Evolutionary conservation across 2,888 invertebrate species (phyloP).

Genomic region (Aspidiotus rigidus): DNA sequence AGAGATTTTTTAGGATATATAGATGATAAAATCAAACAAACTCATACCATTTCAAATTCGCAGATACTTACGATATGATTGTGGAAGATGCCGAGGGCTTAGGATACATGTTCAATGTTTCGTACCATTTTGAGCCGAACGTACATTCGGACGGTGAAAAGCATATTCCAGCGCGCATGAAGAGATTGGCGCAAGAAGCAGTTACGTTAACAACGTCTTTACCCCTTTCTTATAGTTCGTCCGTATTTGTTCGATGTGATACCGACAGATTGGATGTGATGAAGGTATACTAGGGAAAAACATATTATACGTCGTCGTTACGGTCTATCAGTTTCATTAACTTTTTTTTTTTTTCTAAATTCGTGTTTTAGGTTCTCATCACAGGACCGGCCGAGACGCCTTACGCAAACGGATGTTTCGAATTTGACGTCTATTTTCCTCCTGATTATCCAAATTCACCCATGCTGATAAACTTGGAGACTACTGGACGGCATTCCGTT

Average conservation of each 20-base stretch:
- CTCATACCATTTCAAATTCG: constrained; percentile 33
- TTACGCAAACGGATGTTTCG: constrained; percentile 84
- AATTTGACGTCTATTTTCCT: constrained; percentile 76
- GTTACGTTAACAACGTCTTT: constrained; percentile 85
- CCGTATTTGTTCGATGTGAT: constrained; percentile 91
- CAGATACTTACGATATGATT: constrained; percentile 88
- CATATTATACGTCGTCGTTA: constrained; percentile 7
- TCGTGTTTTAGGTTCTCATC: constrained; percentile 61
- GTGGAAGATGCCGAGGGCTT: constrained; percentile 65
- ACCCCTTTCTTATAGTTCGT: constrained; percentile 84
- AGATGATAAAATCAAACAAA: too few species aligned
- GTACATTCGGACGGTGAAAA: constrained; percentile 78
- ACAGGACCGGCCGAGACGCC: constrained; percentile 87
- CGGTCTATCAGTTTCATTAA: constrained; percentile 7
- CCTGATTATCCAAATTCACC: constrained; percentile 74
- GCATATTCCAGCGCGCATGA: constrained; percentile 75
- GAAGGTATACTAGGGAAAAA: constrained; percentile 55
- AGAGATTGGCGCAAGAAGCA: constrained; percentile 87
- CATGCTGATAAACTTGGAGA: constrained; percentile 83
- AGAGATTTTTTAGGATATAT: too few species aligned
- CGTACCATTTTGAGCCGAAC: constrained; percentile 82
- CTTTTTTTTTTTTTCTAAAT: constrained; percentile 8
- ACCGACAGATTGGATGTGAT: constrained; percentile 88
- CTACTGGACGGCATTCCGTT: constrained; percentile 78
- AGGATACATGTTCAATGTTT: constrained; percentile 69